Base-by-base conservation (phyloP, 2,888 invertebrate genomes). In the Drosophila nigricruria region DNA sequence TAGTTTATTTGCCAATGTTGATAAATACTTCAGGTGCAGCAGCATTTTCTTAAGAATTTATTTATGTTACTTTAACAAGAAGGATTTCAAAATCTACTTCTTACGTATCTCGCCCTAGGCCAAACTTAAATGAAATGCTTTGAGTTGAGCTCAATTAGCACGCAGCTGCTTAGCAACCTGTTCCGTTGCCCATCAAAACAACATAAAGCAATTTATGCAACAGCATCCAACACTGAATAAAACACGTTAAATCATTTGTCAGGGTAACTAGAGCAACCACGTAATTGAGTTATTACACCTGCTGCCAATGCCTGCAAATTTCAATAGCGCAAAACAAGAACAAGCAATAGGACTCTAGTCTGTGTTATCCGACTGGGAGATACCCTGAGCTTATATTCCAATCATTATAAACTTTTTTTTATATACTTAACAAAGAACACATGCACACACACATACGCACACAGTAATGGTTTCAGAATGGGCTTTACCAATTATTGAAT, bases 271-370 rank as follows among this genome's bases (percentile, higher is more conserved):
- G 73, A 73, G 71, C 71, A 79, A 68, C 78, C 79, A 57, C 63
- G 62, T 83, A 88, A 85, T 85, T 85, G 87, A 86, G 89, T 81
- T 86, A 86, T 81, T 83, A 81, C 73, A 78, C 52, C 61, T 66
- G 50, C 72, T 58, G 61, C 43, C 76, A 66, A 67, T 62, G 62
- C 49, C 57, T 40, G 53, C 61, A 36, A 60, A 50, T 47, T 38
- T 54, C 14, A 36, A 25, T 18, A 58, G 53, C 47, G 38, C n/a
- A 18, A 30, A 57, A 25, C 12, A 43, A 10, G 30, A 18, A 47
- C 25, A 61, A 49, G 42, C 36, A 25, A 10, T 4, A 40, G 40
- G 4, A 18, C 18, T 40, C 9, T 18, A 18, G 18, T 10, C 9
- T 18, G 3, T 18, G 1, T 9, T 18, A 1, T n/a, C 20, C 25